Percentiles rank a stretch among this genome's conserved stretches.
These are phyloP conservation scores for Epinephelus cyanopodus DNA, from an alignment of 2,113 vertebrate genomes.

Conservation along the genomic window DNA sequence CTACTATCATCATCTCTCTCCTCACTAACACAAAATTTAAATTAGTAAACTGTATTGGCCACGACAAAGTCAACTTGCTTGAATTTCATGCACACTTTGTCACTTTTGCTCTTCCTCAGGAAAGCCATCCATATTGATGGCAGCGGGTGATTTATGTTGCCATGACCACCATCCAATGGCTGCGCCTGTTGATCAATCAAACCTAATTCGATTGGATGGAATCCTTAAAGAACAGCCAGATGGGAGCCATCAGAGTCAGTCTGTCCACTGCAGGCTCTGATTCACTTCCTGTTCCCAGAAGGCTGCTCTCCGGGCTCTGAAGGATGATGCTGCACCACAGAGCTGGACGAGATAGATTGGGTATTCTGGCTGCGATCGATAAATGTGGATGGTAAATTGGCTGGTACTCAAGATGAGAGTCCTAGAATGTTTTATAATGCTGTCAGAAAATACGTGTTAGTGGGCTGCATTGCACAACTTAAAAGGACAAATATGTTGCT, in stretches of 20 bases:
- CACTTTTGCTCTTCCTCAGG: constrained; percentile 43
- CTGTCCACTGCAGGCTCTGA: constrained; percentile 72
- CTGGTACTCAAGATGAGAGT: background rate
- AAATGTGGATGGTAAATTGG: constrained; percentile 18
- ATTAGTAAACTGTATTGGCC: constrained; percentile 40
- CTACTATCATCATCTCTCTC: constrained; percentile 34
- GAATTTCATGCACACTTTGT: constrained; percentile 49
- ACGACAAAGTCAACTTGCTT: constrained; percentile 48
- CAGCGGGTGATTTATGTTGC: constrained; percentile 69
- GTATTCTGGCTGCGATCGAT: constrained; percentile 54
- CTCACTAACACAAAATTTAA: constrained; percentile 26
- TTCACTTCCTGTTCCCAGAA: constrained; percentile 83
- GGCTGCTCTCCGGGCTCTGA: constrained; percentile 66
- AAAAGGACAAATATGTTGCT: background rate
- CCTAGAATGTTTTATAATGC: constrained; percentile 27
- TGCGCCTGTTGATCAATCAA: constrained; percentile 80
- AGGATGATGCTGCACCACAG: constrained; percentile 61
- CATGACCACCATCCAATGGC: constrained; percentile 73
- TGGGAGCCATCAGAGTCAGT: constrained; percentile 77
- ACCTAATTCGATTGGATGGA: constrained; percentile 78
- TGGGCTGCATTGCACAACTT: background rate
- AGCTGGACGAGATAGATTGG: constrained; percentile 56
- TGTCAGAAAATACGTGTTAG: background rate
- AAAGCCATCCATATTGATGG: constrained; percentile 57
- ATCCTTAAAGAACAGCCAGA: constrained; percentile 80